phyloP scores from a whole-genome alignment of 2,888 invertebrate genomes.

The Limnephilus auricula region DNA sequence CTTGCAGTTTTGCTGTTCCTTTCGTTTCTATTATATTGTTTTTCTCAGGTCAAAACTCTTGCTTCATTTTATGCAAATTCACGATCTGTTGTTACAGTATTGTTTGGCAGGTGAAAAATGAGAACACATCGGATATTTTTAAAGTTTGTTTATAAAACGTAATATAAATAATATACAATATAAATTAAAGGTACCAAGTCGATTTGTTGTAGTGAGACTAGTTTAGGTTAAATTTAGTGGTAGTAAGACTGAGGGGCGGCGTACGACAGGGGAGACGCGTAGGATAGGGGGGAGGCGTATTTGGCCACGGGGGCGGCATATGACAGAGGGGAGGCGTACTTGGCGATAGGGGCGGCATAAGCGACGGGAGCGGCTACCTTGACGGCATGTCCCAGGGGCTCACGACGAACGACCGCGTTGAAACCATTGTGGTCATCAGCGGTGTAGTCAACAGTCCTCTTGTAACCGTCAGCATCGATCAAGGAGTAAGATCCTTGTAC shows the following conservation, averaged over 20 bases:
- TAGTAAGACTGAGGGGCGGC: constrained; percentile 56
- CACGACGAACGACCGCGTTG: constrained; percentile 75
- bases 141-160: constrained; percentile 29
- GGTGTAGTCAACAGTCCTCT: constrained; percentile 72
- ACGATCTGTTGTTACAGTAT: neutral
- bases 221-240: constrained; percentile 42
- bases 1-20: neutral
- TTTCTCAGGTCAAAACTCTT: neutral
- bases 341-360: constrained; percentile 54
- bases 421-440: constrained; percentile 77
- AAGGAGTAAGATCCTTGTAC: constrained; percentile 74
- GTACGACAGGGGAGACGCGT: constrained; percentile 53
- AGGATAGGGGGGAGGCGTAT: constrained; percentile 53
- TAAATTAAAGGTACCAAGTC: constrained; percentile 16
- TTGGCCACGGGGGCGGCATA: constrained; percentile 53
- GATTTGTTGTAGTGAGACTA: constrained; percentile 24
- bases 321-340: constrained; percentile 47
- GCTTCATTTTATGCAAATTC: neutral
- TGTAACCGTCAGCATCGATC: constrained; percentile 71
- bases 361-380: constrained; percentile 55
- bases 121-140: neutral
- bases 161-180: constrained; percentile 32
- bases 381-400: constrained; percentile 67
- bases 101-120: neutral
- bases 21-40: neutral